Percentiles rank a stretch among this genome's conserved stretches.
These are phyloP conservation scores for Macrosteles quadrilineatus DNA, from an alignment of 1,140 invertebrate species.

Conservation along the genomic window DNA sequence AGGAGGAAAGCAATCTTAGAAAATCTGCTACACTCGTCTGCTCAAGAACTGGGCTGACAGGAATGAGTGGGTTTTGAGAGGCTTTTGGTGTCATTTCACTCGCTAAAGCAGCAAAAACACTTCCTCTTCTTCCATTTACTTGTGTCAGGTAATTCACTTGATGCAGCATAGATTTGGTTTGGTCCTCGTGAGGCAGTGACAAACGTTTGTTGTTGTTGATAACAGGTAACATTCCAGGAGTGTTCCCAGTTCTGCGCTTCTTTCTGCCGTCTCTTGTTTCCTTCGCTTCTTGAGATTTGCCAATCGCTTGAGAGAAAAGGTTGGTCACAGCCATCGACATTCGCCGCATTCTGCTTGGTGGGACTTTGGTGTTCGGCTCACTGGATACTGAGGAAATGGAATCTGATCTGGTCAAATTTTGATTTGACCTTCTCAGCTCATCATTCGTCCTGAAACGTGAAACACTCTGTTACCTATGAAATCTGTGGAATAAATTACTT, in stretches of 20 bases:
- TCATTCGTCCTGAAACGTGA: slow-evolving; percentile 4
- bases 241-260: slow-evolving; percentile 25
- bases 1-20: slow-evolving; percentile 64
- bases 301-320: slow-evolving; percentile 34
- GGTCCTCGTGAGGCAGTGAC: slow-evolving; percentile 15
- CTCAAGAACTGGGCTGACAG: slow-evolving; percentile 58
- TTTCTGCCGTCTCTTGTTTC: slow-evolving; percentile 15
- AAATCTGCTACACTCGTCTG: slow-evolving; percentile 76
- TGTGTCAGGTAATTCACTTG: slow-evolving; percentile 30
- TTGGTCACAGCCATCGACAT: slow-evolving; percentile 44
- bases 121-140: slow-evolving; percentile 28
- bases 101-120: slow-evolving; percentile 31
- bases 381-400: slow-evolving; percentile 24
- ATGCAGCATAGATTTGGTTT: background rate
- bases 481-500: too few species aligned
- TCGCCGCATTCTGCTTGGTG: slow-evolving; percentile 35
- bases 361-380: background rate
- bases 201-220: background rate
- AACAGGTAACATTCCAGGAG: background rate
- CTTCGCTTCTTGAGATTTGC: slow-evolving; percentile 5
- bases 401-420: slow-evolving; percentile 9
- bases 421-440: background rate
- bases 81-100: slow-evolving; percentile 32
- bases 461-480: slow-evolving; percentile 31
- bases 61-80: slow-evolving; percentile 48